These are phyloP conservation scores for Papilio helenus DNA, from an alignment of 1,140 invertebrate genomes.

Conservation along the genomic window DNA sequence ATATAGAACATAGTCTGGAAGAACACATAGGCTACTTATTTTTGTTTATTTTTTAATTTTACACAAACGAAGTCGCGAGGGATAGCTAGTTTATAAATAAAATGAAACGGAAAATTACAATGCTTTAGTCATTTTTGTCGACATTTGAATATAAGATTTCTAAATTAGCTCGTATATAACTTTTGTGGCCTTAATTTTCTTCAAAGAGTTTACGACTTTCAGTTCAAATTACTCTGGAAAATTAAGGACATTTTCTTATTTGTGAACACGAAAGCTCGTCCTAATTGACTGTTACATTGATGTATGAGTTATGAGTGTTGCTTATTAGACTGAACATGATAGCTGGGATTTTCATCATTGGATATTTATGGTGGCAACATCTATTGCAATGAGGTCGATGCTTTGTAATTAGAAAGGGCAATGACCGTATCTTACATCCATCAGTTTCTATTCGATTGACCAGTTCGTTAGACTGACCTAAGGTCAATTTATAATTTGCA, in stretches of 20 bases:
- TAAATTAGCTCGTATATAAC: not conserved
- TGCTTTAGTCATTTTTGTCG: not conserved
- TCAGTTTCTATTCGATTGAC: conserved; percentile 9
- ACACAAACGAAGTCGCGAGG: no score
- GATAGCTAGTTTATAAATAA: no score
- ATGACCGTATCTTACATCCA: conserved; percentile 19
- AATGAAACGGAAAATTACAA: no score
- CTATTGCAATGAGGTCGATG: conserved; percentile 39
- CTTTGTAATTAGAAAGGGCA: conserved; percentile 29
- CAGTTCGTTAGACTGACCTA: not conserved
- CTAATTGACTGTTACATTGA: conserved; percentile 39
- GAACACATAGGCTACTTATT: no score
- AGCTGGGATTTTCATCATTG: conserved; percentile 28
- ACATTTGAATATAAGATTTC: not conserved
- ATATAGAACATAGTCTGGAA: no score
- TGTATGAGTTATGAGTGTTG: conserved; percentile 41
- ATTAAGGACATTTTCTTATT: conserved; percentile 25
- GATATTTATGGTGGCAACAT: conserved; percentile 36
- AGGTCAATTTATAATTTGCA: not conserved
- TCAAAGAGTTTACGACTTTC: not conserved
- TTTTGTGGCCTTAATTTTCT: not conserved
- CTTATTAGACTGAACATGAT: conserved; percentile 43
- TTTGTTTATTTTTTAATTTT: no score
- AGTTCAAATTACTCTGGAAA: not conserved
- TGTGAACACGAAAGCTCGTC: not conserved